phyloP scores from a whole-genome alignment of 1,140 invertebrate species.

The Heliconius melpomene region DNA sequence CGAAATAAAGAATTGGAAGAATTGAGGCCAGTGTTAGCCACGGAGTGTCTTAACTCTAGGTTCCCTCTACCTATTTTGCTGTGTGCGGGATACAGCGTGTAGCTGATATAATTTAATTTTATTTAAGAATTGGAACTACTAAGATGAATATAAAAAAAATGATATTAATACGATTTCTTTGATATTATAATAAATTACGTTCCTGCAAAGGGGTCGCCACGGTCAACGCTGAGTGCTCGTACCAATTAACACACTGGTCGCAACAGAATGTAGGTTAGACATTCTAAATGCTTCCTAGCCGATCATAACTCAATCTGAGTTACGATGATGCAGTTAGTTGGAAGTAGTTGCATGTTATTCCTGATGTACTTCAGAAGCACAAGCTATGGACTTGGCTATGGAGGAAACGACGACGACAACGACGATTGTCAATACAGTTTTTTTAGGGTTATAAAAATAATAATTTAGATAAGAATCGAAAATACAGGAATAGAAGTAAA shows the following conservation, averaged over 20 bases:
- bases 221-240: slow-evolving; percentile 39
- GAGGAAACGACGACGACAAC: slow-evolving; percentile 19
- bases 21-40: too few relatives aligned
- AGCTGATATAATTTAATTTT: too few relatives aligned
- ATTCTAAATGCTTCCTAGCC: slow-evolving; percentile 46
- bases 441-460: neutral
- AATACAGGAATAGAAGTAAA: neutral
- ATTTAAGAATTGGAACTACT: neutral
- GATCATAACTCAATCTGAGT: slow-evolving; percentile 42
- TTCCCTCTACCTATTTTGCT: too few relatives aligned
- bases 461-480: neutral
- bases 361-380: slow-evolving; percentile 10
- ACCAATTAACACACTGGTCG: slow-evolving; percentile 46
- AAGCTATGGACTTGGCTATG: neutral
- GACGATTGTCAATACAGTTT: neutral
- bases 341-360: slow-evolving; percentile 16
- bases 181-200: slow-evolving; percentile 39
- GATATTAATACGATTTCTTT: neutral
- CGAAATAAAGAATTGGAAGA: neutral
- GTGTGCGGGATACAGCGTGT: too few relatives aligned
- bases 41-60: too few relatives aligned
- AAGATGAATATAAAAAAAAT: neutral
- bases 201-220: slow-evolving; percentile 40
- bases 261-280: slow-evolving; percentile 44
- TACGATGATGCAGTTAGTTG: slow-evolving; percentile 28